Percentiles rank a stretch among this genome's conserved stretches.
phyloP scores from a whole-genome alignment of 2,113 vertebrate genomes.

The Phylloscopus trochilus region DNA sequence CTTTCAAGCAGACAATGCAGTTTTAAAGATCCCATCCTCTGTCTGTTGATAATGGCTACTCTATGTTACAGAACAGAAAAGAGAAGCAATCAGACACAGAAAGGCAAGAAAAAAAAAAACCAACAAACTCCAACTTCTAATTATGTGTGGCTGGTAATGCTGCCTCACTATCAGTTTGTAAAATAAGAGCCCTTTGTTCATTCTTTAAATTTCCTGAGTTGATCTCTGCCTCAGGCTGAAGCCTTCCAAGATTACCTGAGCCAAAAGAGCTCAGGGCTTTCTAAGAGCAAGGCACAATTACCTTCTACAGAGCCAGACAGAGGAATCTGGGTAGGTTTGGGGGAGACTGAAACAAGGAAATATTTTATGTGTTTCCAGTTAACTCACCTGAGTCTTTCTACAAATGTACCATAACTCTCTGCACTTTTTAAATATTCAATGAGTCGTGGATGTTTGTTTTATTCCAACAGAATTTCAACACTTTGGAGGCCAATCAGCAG shows the following conservation, averaged over 20 bases:
- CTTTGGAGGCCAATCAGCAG: not conserved
- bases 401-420: not conserved
- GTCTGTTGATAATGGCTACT: not conserved
- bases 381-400: not conserved
- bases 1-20: not conserved
- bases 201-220: not conserved
- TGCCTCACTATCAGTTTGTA: not conserved
- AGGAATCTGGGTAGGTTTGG: not conserved
- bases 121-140: not conserved
- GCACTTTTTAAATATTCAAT: not conserved
- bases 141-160: not conserved
- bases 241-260: not conserved
- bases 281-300: not conserved
- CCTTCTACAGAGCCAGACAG: not conserved
- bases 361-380: not conserved
- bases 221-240: not conserved
- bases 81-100: not conserved
- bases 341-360: not conserved
- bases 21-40: not conserved
- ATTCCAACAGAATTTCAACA: not conserved
- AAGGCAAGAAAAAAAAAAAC: not conserved
- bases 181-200: not conserved
- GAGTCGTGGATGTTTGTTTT: rapidly evolving
- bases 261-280: not conserved
- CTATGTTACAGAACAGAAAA: not conserved